A percentile compares a stretch with the other conserved stretches of the same genome.
phyloP scores from a whole-genome alignment of 2,113 vertebrate species.

The Boulengerochromis microlepis region DNA sequence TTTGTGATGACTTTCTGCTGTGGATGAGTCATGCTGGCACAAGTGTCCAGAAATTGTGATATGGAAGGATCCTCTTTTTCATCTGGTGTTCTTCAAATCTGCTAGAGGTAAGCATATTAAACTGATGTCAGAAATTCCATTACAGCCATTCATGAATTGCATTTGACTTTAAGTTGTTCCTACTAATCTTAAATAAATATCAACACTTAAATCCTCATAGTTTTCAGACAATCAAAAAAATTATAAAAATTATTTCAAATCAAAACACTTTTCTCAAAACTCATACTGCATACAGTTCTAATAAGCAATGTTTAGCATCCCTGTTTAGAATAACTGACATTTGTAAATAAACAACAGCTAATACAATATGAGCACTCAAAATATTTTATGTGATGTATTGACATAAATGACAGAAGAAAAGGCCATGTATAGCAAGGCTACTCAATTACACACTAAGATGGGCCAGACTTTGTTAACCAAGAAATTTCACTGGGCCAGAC shows the following conservation, averaged over 20 bases:
- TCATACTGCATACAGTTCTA: too few species aligned
- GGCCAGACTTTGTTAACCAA: too few species aligned
- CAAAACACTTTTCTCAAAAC: too few species aligned
- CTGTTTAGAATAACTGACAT: accelerated
- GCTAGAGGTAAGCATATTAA: not conserved
- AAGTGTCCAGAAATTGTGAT: not conserved
- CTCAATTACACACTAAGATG: too few species aligned
- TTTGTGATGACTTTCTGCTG: not conserved
- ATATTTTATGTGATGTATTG: too few species aligned
- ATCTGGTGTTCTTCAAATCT: not conserved
- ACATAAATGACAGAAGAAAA: too few species aligned
- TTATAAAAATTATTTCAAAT: not conserved
- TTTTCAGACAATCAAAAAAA: not conserved
- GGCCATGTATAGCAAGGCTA: too few species aligned
- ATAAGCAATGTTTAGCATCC: too few species aligned
- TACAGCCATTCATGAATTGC: not conserved
- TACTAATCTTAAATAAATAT: not conserved
- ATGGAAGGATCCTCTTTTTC: not conserved
- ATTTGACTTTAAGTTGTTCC: not conserved
- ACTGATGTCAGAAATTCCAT: not conserved
- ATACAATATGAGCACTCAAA: too few species aligned
- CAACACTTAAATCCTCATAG: not conserved
- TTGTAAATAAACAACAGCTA: too few species aligned
- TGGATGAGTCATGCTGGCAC: not conserved
- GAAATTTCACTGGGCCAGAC: too few species aligned